Base-by-base conservation (phyloP, 1,140 invertebrate species). In the Papilio polytes region DNA sequence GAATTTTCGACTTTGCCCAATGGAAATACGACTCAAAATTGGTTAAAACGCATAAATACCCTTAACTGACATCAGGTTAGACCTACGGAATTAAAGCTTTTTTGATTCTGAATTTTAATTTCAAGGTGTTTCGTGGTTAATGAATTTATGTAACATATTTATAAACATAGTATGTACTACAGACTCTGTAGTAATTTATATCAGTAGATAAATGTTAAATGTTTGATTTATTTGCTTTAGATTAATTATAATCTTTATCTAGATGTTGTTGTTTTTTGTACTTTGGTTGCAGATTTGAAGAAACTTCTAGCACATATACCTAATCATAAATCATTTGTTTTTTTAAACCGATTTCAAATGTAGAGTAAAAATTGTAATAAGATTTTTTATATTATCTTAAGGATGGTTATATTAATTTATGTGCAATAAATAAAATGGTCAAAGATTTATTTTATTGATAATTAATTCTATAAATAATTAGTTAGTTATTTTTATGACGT, bases 1-100 rank as follows among this genome's bases (percentile, higher is more conserved):
- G 18, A 0, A 74, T 22, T 74, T 74, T 74, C 18, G 20, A 74
- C 73, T 74, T 74, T 74, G 10, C 73, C 48, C 81, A 36, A 53
- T 66, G 26, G 44, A 63, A 78, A 80, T 81, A 81, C 20, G 41
- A 74, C 10, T 74, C 41, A 12, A 74, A 74, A 20, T 74, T 46
- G 44, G 3, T 26, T 26, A 26, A 63, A 13, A 26, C 13, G 3
- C 26, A 3, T 26, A 26, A 26, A 26, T 26, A 63, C 20, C 59
- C 22, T 63, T 63, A 63, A 63, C 59, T 63, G 22, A 63, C 20
- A 13, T 26, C 59, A 63, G 59, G 22, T 63, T 22, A 63, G 59
- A 13, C 20, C n/a, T 20, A 59, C 20, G 20, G 22, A 26, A 63
- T 63, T 22, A 26, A 63, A 26, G 20, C 22, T 63, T 63, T 63